Evolutionary conservation across 1,140 invertebrate genomes (phyloP), one percentile per base, ranked within the genome.

Genomic region (Musca domestica): DNA sequence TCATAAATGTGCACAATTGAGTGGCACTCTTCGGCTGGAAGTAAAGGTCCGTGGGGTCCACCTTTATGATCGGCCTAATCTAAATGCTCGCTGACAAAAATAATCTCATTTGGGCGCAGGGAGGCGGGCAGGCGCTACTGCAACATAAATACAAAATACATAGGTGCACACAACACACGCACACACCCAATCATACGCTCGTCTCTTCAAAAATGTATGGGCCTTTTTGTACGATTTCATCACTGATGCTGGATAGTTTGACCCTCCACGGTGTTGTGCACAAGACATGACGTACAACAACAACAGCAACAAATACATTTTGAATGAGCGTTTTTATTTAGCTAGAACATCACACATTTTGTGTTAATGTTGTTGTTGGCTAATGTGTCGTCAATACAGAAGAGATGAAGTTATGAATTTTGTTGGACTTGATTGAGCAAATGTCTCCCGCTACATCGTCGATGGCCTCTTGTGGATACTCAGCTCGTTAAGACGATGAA

Each of bases 31-130:
- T 12, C 51, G 1, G 7, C 51, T 52, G 51, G 19, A 52, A 22
- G 64, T 49, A 49, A 49, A 48, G 64, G 64, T 65, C 64, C 64
- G 64, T 65, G 64, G 64, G 64, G 64, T 65, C 64, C 64, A 65
- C 64, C 48, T 65, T 61, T 30, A 61, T 61, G n/a, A 61, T 61
- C 10, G 17, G 27, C 19, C 9, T 20, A 14, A 41, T 61, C 56
- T 34, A 41, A 61, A 19, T 34, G 25, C 20, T 34, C 41, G 23
- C 22, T 3, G 34, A 41, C 30, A 56, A 27, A 56, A 15, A 56
- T 27, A 56, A 14, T 27, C 3, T 41, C 34, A 41, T 41, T 41
- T 41, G 10, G 34, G 6, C 34, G 34, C 4, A 41, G 34, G 5
- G 2, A 41, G 34, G 34, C 34, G 12, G 34, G 34, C 34, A 41